Base-by-base conservation (phyloP, 2,888 invertebrate genomes). In the Drosophila neoperkinsi region DNA sequence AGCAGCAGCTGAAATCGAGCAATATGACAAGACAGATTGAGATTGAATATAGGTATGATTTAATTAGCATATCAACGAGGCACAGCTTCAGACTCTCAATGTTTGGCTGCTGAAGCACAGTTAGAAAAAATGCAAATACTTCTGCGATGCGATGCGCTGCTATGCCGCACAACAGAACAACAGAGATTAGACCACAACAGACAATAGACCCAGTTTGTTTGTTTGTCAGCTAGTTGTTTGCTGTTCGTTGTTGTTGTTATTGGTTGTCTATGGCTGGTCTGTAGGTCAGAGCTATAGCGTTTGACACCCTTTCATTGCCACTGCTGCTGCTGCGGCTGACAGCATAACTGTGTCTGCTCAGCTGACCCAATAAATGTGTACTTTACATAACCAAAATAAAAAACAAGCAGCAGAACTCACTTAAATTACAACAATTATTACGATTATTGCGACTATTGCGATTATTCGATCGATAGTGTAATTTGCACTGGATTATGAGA, bases 11-110 rank as follows among this genome's bases (percentile, higher is more conserved):
- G 49, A 46, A 77, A 58, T 77, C 84, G 82, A 74, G 81, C 71
- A 74, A 79, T 89, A 86, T 84, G 84, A 75, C 66, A 73, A 80
- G 79, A 72, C 58, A 75, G 79, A 87, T 89, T 79, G 78, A 79
- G 79, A 87, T 88, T 74, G 78, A 69, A 69, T 71, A 71, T 78
- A 56, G 59, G 63, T 72, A 81, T 78, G 73, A 87, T 74, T 71
- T 87, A 84, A 84, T 84, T 84, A 89, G 82, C 84, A 84, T 84
- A 84, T 76, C 84, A 87, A 84, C 81, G 70, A 84, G 81, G 49
- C 38, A 28, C 63, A 57, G 55, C 36, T 58, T 41, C 50, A 62
- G 56, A 21, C 25, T 7, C 25, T 6, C 51, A 30, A 51, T 51
- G 30, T 51, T 51, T 51, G 51, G 34, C 16, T 34, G 18, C 16